These are phyloP conservation scores for Numenius arquata DNA, from an alignment of 2,113 vertebrate genomes.

Conservation along the genomic window DNA sequence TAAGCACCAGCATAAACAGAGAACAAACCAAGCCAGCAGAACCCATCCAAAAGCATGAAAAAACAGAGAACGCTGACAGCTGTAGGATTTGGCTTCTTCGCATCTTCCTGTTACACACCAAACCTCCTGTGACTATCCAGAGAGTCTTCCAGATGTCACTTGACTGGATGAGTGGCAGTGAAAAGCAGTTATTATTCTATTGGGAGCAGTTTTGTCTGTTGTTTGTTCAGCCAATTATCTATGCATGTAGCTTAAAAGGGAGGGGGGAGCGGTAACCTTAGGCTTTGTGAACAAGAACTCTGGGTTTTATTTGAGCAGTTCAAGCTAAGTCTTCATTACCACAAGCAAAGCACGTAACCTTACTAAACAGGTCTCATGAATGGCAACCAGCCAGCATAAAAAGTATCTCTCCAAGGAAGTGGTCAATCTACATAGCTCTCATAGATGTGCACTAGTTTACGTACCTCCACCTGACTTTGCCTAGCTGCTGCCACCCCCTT, in stretches of 20 bases:
- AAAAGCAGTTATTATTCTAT: conserved; percentile 50
- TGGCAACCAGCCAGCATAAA: not conserved
- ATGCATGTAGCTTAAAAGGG: conserved; percentile 13
- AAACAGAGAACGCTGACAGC: conserved; percentile 12
- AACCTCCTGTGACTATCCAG: conserved; percentile 48
- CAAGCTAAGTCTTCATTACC: conserved; percentile 20
- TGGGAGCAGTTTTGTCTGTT: conserved; percentile 46
- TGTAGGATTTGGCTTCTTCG: conserved; percentile 50
- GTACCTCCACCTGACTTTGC: not conserved
- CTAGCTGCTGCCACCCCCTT: not conserved
- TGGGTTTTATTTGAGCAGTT: not conserved
- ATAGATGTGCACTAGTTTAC: not conserved
- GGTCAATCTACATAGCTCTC: not conserved
- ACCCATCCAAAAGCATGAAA: conserved; percentile 23
- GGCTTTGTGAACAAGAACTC: conserved; percentile 19
- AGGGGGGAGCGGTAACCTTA: conserved; percentile 14
- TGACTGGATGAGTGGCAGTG: conserved; percentile 49
- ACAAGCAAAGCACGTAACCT: not conserved
- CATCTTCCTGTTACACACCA: conserved; percentile 19
- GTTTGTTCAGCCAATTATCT: conserved; percentile 63
- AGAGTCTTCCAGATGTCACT: conserved; percentile 63
- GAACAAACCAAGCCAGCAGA: conserved; percentile 39
- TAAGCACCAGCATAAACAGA: conserved; percentile 43
- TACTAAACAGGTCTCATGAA: not conserved
- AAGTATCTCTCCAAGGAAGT: not conserved